Base-by-base conservation (phyloP, 2,113 vertebrate genomes). In the Siniperca chuatsi region DNA sequence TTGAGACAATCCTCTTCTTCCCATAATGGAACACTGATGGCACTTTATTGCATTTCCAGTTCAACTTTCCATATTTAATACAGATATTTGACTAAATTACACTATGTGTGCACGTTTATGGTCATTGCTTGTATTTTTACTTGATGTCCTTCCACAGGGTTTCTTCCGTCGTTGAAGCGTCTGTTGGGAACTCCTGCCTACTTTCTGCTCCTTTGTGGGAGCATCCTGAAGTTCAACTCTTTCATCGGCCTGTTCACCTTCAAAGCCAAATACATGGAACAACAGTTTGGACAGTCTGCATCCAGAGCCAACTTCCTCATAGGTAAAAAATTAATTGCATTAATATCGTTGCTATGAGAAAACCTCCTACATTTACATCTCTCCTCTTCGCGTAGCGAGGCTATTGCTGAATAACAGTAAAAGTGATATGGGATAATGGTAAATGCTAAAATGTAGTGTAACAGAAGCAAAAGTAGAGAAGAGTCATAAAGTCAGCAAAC, bases 201-300 rank as follows among this genome's bases (percentile, higher is more conserved):
- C 86, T 57, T 97, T 74, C 67, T 96, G 54, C 57, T 95, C 62
- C 66, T 98, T 78, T 89, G 93, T 83, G 82, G 89, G 57, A 92
- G 84, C 54, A 76, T 97, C 86, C 81, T 98, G 54, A 93, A 97
- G 20, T 82, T 95, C 86, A 98, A 88, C 86, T 86, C 95, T 50
- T 93, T 96, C 57, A 92, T 97, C 18, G 98, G 97, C 44, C 79
- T 91, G 57, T 15, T 98, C 6, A 97, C 97, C 73, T 99, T 97
- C 64, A 67, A 96, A 82, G 94, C 97, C 82, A 99, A 99, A 91
- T 99, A 97, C 75, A 86, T 98, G 90, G 98, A 99, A 62, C 97
- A 98, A n/a, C 98, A 99, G 76, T 99, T 98, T 83, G 97, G 96
- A 35, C 93, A 95, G 67, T 94, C 97, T 25, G 83, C 96, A 61